Percentiles rank a stretch among this genome's conserved stretches.
Conservation (phyloP, 2,797 vertebrate species). For the Prunella strophiata region DNA sequence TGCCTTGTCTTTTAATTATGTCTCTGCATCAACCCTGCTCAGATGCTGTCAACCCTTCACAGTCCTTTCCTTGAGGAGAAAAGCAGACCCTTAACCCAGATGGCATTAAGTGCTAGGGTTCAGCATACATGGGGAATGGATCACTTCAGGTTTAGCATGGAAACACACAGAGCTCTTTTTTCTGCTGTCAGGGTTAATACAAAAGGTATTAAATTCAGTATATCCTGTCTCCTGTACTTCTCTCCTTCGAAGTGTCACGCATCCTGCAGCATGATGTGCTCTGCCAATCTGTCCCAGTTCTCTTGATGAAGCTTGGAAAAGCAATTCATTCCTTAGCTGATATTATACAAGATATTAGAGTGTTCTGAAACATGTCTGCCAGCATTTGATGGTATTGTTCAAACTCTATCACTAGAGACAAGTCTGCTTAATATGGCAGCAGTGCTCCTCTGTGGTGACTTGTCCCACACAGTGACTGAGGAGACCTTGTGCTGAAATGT, state of each 20-base stretch:
- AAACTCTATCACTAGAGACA: not conserved
- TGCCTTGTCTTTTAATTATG: not conserved
- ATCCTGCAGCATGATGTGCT: not conserved
- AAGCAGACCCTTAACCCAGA: not conserved
- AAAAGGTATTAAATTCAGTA: not conserved
- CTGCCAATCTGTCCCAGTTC: not conserved
- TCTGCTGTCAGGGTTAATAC: not conserved
- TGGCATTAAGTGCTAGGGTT: not conserved
- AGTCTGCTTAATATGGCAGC: not conserved
- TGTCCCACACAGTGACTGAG: not conserved
- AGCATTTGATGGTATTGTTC: not conserved
- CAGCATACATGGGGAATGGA: not conserved
- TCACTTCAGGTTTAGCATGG: not conserved
- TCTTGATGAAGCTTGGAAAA: constrained; percentile 25
- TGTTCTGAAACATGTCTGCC: not conserved
- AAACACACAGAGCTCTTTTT: not conserved
- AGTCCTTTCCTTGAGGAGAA: not conserved
- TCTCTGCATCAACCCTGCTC: not conserved
- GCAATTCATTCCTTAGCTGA: not conserved
- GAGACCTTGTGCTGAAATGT: not conserved
- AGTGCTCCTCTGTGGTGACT: not conserved
- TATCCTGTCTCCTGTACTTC: not conserved
- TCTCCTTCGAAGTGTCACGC: not conserved
- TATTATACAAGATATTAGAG: constrained; percentile 12
- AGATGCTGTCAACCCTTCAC: not conserved